These are phyloP conservation scores for Acronicta alni DNA, from an alignment of 2,888 invertebrate species.

Conservation along the genomic window DNA sequence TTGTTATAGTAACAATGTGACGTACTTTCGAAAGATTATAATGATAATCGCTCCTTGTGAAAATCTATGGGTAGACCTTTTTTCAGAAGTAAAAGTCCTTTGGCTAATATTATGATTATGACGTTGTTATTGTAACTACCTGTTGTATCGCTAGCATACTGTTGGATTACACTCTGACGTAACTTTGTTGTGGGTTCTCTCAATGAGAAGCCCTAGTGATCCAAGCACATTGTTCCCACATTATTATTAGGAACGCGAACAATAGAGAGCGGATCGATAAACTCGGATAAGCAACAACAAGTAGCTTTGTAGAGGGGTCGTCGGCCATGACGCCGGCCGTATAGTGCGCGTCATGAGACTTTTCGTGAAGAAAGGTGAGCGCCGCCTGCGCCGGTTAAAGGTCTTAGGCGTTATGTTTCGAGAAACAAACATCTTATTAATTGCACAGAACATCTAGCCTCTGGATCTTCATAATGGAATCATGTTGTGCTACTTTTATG, in stretches of 20 bases:
- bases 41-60: too few relatives aligned
- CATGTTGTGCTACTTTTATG: too few relatives aligned
- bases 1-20: too few relatives aligned
- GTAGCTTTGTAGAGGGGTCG: not conserved
- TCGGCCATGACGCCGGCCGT: not conserved
- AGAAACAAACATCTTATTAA: not conserved
- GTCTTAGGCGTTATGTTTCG: too few relatives aligned
- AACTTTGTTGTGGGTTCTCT: not conserved
- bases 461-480: not conserved
- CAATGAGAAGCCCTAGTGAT: conserved; percentile 6
- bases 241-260: conserved; percentile 8
- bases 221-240: conserved; percentile 4
- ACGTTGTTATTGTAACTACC: not conserved
- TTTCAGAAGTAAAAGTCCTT: too few relatives aligned
- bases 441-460: not conserved
- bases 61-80: too few relatives aligned
- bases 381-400: too few relatives aligned
- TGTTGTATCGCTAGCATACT: not conserved
- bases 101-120: too few relatives aligned
- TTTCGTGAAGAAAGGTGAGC: not conserved
- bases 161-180: not conserved
- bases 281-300: not conserved
- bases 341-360: not conserved
- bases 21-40: too few relatives aligned
- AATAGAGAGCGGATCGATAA: not conserved